These are phyloP conservation scores for Ibycter americanus DNA, from an alignment of 2,797 vertebrate genomes.

Conservation along the genomic window DNA sequence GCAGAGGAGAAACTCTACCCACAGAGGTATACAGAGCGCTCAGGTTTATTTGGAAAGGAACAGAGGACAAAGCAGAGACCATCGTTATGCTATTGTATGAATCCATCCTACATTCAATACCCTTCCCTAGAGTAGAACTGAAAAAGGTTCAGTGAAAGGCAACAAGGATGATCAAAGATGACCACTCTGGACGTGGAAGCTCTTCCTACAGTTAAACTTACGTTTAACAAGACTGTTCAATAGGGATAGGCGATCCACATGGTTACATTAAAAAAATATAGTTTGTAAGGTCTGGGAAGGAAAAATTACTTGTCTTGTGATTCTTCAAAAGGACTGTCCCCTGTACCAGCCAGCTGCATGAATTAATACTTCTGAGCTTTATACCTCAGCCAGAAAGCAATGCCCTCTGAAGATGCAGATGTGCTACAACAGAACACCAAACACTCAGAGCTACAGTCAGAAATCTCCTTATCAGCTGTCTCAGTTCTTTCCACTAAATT, in stretches of 20 bases:
- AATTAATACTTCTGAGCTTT: background rate
- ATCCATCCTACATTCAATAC: background rate
- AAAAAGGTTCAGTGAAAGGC: background rate
- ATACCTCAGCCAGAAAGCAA: background rate
- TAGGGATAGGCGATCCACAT: background rate
- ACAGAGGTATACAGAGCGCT: background rate
- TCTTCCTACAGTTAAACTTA: background rate
- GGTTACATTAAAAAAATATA: background rate
- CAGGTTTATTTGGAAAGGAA: background rate
- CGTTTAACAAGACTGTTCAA: background rate
- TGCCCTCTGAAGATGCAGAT: background rate
- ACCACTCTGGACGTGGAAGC: background rate
- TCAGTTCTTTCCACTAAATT: background rate
- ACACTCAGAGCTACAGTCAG: background rate
- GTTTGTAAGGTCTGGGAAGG: background rate
- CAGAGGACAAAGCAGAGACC: background rate
- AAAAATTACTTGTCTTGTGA: background rate
- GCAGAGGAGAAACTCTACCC: background rate
- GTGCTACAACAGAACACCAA: background rate
- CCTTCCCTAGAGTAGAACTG: background rate
- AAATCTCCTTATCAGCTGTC: background rate
- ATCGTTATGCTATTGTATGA: background rate
- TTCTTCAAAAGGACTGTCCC: background rate
- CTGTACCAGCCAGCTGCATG: background rate
- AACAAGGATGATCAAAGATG: background rate